These are phyloP conservation scores for Myotis pilosus DNA, from an alignment of 2,797 vertebrate species.

Conservation along the genomic window DNA sequence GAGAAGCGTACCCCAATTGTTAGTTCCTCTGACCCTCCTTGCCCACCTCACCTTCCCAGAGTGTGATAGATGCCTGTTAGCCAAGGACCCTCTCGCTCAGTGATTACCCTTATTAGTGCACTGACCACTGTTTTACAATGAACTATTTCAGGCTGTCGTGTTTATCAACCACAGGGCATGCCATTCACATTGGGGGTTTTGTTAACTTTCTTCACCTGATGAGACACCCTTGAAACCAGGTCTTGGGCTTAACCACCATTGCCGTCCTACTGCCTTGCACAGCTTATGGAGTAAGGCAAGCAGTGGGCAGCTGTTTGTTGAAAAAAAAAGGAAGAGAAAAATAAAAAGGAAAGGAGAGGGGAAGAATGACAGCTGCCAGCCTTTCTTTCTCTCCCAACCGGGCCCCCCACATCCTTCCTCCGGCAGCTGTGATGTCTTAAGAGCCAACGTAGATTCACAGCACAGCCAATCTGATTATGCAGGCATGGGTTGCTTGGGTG, in stretches of 20 bases:
- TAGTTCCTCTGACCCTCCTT: background rate
- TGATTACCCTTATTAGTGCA: background rate
- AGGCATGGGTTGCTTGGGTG: background rate
- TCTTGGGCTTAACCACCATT: background rate
- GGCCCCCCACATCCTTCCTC: background rate
- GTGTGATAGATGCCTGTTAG: background rate
- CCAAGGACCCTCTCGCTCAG: background rate
- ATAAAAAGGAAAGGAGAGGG: background rate
- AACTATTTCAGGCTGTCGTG: background rate
- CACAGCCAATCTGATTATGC: background rate
- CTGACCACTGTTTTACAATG: background rate
- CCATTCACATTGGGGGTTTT: background rate
- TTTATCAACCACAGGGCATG: background rate
- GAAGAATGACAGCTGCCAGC: background rate
- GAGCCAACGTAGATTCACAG: background rate
- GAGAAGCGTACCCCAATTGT: background rate
- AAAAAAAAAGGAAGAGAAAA: background rate
- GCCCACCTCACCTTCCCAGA: background rate
- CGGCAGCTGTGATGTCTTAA: background rate
- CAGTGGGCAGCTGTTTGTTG: background rate
- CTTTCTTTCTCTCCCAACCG: background rate
- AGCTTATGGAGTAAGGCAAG: background rate
- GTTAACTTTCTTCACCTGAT: background rate
- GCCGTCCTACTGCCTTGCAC: background rate
- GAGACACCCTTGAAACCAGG: background rate